These are phyloP conservation scores for Periophthalmus magnuspinnatus DNA, from an alignment of 2,797 vertebrate genomes.

Conservation along the genomic window DNA sequence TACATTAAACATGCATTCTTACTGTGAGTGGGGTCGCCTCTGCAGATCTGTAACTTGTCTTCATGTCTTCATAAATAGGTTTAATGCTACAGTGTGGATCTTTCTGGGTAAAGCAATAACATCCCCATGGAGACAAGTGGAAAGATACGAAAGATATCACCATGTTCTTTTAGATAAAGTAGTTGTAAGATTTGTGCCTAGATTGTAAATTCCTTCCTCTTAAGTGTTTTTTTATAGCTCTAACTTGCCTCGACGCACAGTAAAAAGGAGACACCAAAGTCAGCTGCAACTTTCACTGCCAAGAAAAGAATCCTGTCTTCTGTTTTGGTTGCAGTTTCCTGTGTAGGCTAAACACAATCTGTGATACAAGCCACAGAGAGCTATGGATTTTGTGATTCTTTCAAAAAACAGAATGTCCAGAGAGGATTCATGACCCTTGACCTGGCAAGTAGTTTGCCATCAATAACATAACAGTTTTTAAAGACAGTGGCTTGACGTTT, in stretches of 20 bases:
- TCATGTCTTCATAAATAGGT: too few species aligned
- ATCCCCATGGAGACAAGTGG: neutral
- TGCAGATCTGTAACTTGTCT: neutral
- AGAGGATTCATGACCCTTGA: conserved; percentile 26
- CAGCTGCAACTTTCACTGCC: conserved; percentile 40
- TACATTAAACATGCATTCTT: neutral
- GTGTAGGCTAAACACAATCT: conserved; percentile 39
- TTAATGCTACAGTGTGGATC: neutral
- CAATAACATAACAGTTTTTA: neutral
- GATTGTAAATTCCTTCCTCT: conserved; percentile 53
- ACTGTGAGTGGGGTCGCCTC: neutral
- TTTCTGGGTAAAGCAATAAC: neutral
- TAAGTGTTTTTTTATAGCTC: conserved; percentile 24
- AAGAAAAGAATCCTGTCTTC: conserved; percentile 48
- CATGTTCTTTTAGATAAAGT: conserved; percentile 14
- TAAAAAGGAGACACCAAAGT: conserved; percentile 18
- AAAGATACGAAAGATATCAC: neutral
- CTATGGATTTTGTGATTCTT: too few species aligned
- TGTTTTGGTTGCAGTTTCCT: conserved; percentile 45
- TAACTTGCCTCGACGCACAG: conserved; percentile 24
- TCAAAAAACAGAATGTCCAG: conserved; percentile 5
- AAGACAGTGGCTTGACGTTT: neutral
- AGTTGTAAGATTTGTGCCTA: conserved; percentile 25
- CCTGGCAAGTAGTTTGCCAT: neutral
- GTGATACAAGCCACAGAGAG: conserved; percentile 18